Evolutionary conservation across 2,888 invertebrate genomes (phyloP), one percentile per base, ranked within the genome.

Genomic region (Perizoma affinitatum): DNA sequence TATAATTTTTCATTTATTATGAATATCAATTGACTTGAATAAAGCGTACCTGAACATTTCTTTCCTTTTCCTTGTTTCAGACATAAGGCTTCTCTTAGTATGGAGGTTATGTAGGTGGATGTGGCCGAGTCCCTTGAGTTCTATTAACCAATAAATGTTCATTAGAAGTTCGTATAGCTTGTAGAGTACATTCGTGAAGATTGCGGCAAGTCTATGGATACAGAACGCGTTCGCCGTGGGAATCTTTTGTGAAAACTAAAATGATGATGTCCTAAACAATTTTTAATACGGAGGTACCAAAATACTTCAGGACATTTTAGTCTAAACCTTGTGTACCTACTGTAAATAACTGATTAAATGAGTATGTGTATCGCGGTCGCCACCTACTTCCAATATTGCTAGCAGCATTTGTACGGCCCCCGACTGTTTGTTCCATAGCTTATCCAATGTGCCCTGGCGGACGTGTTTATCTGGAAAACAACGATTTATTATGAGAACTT

Each of bases 51-150:
- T 82, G 90, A 84, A 71, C 84, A 83, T 77, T 90, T 90, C 74
- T 92, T 92, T 65, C 93, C 91, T 80, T 91, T 93, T 66, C 90
- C 90, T 78, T 92, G 92, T 75, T 93, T 93, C 54, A 94, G 89
- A 69, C 94, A 93, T 69, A 95, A 82, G 57, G 93, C 90, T 84
- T 94, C 94, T 75, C 93, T 93, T 60, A 95, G 74, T 74, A 94
- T 93, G 10, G 93, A 89, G 52, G 94, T 89, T 63, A 94, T 88
- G 73, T 93, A 94, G 53, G 92, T 92, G 43, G 87, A 86, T 4
- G 93, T 91, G 7, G 92, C 81, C 42, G 92, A 82, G 66, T 95
- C 94, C 78, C 93, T 91, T 54, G 92, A 88, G 67, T 80, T 91
- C 95, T 95, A 54, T 5, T 46, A 55, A 42, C 35, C 38, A 46